Percentiles rank a stretch among this genome's conserved stretches.
Evolutionary conservation across 2,797 vertebrate genomes (phyloP).

Genomic region (Gallirallus australis): DNA sequence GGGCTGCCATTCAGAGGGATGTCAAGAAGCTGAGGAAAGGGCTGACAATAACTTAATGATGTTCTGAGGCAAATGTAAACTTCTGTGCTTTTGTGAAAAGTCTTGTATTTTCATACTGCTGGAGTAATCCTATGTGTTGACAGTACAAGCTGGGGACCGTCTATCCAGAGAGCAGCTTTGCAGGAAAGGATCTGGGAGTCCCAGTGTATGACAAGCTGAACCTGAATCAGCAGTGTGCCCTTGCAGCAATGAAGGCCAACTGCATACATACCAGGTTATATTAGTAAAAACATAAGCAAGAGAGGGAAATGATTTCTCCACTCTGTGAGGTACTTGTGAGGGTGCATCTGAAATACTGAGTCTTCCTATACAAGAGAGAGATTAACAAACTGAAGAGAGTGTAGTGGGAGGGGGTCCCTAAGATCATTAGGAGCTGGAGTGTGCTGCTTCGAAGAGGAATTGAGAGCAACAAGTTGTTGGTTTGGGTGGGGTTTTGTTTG

Average conservation of each 20-base stretch:
- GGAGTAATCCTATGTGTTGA: neutral
- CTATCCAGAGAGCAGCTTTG: neutral
- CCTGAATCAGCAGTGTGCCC: neutral
- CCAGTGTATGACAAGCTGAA: neutral
- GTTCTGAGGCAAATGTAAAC: neutral
- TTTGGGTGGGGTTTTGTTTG: no score
- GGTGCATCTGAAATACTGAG: neutral
- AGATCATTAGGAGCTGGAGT: neutral
- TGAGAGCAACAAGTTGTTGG: neutral
- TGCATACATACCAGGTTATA: neutral
- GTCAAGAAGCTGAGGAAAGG: neutral
- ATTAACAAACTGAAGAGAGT: neutral
- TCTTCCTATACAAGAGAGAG: neutral
- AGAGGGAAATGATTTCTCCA: neutral
- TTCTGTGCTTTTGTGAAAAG: neutral
- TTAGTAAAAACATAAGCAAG: neutral
- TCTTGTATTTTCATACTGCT: neutral
- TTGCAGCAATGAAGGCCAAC: neutral
- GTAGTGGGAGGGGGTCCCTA: neutral
- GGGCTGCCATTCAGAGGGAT: neutral
- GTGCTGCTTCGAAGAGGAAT: neutral
- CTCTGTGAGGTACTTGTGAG: neutral
- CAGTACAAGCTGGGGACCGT: neutral
- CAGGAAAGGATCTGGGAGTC: neutral
- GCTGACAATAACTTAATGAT: neutral